Evolutionary conservation across 1,140 invertebrate genomes (phyloP).

Genomic region (Leptinotarsa lineolata): DNA sequence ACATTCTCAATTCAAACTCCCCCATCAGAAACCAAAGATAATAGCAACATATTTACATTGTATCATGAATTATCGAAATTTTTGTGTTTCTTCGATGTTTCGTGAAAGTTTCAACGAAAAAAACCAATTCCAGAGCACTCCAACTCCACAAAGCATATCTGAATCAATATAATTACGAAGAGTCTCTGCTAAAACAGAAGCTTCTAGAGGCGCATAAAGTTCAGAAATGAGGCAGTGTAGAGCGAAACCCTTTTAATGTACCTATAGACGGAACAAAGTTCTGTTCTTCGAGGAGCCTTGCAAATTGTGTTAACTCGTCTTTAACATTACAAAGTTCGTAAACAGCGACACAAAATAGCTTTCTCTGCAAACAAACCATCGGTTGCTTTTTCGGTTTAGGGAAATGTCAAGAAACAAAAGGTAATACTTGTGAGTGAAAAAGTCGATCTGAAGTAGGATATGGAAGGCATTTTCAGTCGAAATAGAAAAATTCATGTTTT

Average conservation of each 20-base stretch:
- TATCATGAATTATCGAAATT: no score
- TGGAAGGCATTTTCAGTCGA: no score
- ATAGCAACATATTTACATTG: no score
- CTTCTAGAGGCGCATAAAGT: not conserved
- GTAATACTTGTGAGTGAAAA: no score
- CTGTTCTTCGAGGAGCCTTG: not conserved
- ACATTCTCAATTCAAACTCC: no score
- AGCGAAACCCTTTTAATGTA: constrained; percentile 3
- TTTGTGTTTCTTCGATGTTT: no score
- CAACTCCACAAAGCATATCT: not conserved
- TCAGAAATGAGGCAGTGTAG: not conserved
- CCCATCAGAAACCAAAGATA: no score
- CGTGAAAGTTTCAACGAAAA: no score
- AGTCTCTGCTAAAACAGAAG: not conserved
- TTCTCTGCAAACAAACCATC: not conserved
- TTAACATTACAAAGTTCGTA: not conserved
- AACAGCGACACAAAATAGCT: not conserved
- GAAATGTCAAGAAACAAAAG: not conserved
- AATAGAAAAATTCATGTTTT: no score
- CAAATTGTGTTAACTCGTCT: not conserved
- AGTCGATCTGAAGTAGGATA: no score
- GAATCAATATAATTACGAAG: constrained; percentile 1
- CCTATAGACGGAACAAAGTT: not conserved
- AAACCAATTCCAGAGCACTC: not conserved
- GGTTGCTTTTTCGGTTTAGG: not conserved